These are phyloP conservation scores for Siniperca chuatsi DNA, from an alignment of 2,113 vertebrate species.

Conservation along the genomic window DNA sequence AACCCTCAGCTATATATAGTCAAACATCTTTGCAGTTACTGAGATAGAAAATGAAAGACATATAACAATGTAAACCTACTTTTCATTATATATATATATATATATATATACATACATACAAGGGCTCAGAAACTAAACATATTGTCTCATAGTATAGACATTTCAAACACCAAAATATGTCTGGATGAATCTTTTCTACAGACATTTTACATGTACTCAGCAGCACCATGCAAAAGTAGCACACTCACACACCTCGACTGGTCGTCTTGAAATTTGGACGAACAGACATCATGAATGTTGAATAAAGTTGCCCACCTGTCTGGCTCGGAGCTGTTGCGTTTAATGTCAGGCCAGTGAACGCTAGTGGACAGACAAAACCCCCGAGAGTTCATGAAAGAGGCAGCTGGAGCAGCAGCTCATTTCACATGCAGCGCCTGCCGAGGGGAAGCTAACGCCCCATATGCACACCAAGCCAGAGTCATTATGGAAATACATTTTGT, in stretches of 20 bases:
- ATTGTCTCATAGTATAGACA: neutral
- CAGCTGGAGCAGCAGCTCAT: constrained; percentile 65
- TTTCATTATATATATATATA: too few species aligned
- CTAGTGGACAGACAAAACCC: constrained; percentile 54
- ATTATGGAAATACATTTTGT: constrained; percentile 76
- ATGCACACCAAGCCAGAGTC: constrained; percentile 68
- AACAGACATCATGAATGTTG: constrained; percentile 61
- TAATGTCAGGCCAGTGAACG: constrained; percentile 58
- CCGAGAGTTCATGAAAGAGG: constrained; percentile 70
- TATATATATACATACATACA: too few species aligned
- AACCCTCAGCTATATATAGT: constrained; percentile 3
- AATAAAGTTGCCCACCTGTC: constrained; percentile 71
- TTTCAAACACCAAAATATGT: neutral
- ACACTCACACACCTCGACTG: neutral
- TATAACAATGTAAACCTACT: too few species aligned
- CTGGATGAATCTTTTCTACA: too few species aligned
- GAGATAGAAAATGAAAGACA: too few species aligned
- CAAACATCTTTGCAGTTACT: neutral
- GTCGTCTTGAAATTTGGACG: constrained; percentile 27
- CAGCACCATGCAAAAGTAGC: neutral
- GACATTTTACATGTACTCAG: constrained; percentile 23
- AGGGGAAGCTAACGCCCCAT: constrained; percentile 63
- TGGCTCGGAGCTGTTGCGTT: constrained; percentile 56
- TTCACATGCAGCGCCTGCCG: constrained; percentile 65
- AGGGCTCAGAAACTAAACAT: neutral